These are phyloP conservation scores for Chiridota heheva DNA, from an alignment of 35 echinoderm and acorn worm species.

Conservation along the genomic window DNA sequence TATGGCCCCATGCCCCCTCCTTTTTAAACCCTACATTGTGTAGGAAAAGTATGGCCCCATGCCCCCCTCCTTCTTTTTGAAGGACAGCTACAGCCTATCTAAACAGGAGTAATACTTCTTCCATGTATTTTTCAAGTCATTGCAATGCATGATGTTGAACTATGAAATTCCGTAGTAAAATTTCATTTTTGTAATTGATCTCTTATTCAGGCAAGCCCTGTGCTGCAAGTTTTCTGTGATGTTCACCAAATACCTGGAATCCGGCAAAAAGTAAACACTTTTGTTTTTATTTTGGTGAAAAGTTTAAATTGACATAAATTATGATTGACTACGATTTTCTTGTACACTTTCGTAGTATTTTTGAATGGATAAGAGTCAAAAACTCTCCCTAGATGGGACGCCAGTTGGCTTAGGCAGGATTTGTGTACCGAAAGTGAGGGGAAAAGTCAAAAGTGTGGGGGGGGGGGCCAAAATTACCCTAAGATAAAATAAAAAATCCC, in stretches of 20 bases:
- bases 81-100: too few relatives aligned
- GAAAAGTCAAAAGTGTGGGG: background rate
- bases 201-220: constrained; percentile 66
- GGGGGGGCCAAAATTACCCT: too few relatives aligned
- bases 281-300: background rate
- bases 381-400: background rate
- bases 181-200: too few relatives aligned
- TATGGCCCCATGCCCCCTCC: too few relatives aligned
- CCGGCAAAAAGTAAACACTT: constrained; percentile 68
- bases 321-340: background rate
- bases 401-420: background rate
- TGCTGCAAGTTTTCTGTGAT: constrained; percentile 82
- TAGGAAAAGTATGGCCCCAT: too few relatives aligned
- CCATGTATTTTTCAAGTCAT: too few relatives aligned
- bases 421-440: constrained; percentile 6
- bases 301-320: background rate
- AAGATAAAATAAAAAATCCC: too few relatives aligned
- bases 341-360: background rate
- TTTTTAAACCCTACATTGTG: too few relatives aligned
- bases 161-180: too few relatives aligned
- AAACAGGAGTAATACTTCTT: too few relatives aligned
- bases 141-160: too few relatives aligned
- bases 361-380: background rate
- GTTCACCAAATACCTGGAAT: constrained; percentile 65
- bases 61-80: too few relatives aligned